Percentiles rank a stretch among this genome's conserved stretches.
Evolutionary conservation across 2,113 vertebrate genomes (phyloP).

Genomic region (Tichodroma muraria): DNA sequence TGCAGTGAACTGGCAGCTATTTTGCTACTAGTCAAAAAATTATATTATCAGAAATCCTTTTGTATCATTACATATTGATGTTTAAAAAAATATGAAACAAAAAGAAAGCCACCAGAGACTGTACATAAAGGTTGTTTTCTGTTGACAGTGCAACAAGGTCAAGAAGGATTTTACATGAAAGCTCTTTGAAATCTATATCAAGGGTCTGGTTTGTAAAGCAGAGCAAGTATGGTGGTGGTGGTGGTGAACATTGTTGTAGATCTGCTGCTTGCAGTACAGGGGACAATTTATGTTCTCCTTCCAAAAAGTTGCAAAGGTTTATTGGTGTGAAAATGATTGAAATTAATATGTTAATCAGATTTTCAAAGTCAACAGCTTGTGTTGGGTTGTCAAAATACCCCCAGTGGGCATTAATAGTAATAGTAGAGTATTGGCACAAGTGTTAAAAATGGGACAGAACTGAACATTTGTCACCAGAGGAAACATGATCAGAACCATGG

Average conservation of each 20-base stretch:
- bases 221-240: neutral
- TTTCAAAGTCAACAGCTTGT: neutral
- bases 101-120: slow-evolving; percentile 24
- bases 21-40: slow-evolving; percentile 42
- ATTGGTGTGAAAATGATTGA: neutral
- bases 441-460: neutral
- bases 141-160: slow-evolving; percentile 25
- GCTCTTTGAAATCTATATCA: slow-evolving; percentile 19
- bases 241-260: neutral
- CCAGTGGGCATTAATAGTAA: neutral
- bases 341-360: neutral
- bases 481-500: neutral
- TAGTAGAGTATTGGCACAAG: neutral
- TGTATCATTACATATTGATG: slow-evolving; percentile 1
- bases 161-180: neutral
- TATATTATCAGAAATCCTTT: slow-evolving; percentile 21
- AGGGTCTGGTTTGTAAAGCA: neutral
- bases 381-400: neutral
- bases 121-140: slow-evolving; percentile 11
- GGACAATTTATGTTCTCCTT: neutral
- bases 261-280: neutral
- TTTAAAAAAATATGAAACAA: neutral
- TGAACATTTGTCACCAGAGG: neutral
- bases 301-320: neutral
- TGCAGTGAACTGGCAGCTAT: neutral